These are phyloP conservation scores for Channa maculata DNA, from an alignment of 2,113 vertebrate species.

Conservation along the genomic window DNA sequence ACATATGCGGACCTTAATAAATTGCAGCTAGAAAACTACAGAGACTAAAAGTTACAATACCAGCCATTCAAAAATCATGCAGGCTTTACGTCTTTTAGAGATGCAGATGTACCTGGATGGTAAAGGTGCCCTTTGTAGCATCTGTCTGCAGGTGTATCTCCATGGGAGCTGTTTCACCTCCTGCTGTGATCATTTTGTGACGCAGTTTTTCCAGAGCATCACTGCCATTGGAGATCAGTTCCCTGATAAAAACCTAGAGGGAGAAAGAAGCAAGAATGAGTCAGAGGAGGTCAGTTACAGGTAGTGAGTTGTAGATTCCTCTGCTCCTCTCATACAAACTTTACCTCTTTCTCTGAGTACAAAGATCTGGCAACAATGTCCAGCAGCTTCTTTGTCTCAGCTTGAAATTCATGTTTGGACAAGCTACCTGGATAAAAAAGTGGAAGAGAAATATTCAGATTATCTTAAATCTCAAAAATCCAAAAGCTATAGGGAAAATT, in stretches of 20 bases:
- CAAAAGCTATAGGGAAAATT: not conserved
- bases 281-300: not conserved
- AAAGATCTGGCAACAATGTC: constrained; percentile 96
- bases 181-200: constrained; percentile 86
- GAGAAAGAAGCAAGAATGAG: not conserved
- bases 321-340: not conserved
- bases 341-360: constrained; percentile 98
- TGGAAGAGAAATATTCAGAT: constrained; percentile 19
- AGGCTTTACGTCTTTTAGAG: not conserved
- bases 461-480: not conserved
- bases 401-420: constrained; percentile 95
- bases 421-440: constrained; percentile 82
- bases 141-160: constrained; percentile 96
- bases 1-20: no score
- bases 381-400: constrained; percentile 96
- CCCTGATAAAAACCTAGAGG: constrained; percentile 94
- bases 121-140: constrained; percentile 87
- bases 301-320: not conserved
- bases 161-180: constrained; percentile 86
- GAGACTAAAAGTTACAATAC: no score
- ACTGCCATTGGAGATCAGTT: constrained; percentile 95
- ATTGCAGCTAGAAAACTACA: no score
- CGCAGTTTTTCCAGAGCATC: constrained; percentile 96
- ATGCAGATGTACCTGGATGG: constrained; percentile 88
- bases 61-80: no score